phyloP scores from a whole-genome alignment of 1,140 invertebrate species.

The Hermetia illucens region DNA sequence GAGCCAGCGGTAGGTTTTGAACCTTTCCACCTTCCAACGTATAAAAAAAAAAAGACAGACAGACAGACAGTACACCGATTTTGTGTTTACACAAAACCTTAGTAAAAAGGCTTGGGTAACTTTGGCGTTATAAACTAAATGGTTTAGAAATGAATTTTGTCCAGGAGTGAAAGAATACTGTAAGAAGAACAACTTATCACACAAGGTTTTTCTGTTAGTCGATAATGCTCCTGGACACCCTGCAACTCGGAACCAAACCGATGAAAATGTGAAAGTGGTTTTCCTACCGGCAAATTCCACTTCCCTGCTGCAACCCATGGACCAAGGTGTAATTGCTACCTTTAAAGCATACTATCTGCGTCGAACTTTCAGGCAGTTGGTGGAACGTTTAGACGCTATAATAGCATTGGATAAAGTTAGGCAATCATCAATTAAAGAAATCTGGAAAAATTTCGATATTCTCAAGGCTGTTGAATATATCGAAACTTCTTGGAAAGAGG shows the following conservation, averaged over 20 bases:
- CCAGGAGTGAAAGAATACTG: conserved; percentile 16
- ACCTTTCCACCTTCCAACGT: too few relatives aligned
- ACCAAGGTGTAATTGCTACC: conserved; percentile 22
- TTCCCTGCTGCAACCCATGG: conserved; percentile 24
- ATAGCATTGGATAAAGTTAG: too few relatives aligned
- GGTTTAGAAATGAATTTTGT: too few relatives aligned
- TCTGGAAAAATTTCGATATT: conserved; percentile 12
- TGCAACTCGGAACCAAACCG: conserved; percentile 9
- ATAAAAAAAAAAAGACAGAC: too few relatives aligned
- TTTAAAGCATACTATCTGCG: conserved; percentile 28
- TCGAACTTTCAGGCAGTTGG: conserved; percentile 7
- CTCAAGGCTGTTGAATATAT: conserved; percentile 10
- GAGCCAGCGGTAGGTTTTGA: too few relatives aligned
- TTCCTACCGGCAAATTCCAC: conserved; percentile 24
- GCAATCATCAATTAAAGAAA: conserved; percentile 6
- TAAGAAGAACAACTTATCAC: conserved; percentile 13
- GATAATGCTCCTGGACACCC: conserved; percentile 20
- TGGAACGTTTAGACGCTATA: too few relatives aligned
- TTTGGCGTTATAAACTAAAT: too few relatives aligned
- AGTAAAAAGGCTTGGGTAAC: too few relatives aligned
- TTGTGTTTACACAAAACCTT: too few relatives aligned
- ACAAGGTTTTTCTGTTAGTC: conserved; percentile 14
- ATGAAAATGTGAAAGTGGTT: conserved; percentile 14
- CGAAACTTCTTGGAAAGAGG: conserved; percentile 11
- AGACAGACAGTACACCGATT: too few relatives aligned